Conservation (phyloP, 2,797 vertebrate species). For the Fistularia commersonii region DNA sequence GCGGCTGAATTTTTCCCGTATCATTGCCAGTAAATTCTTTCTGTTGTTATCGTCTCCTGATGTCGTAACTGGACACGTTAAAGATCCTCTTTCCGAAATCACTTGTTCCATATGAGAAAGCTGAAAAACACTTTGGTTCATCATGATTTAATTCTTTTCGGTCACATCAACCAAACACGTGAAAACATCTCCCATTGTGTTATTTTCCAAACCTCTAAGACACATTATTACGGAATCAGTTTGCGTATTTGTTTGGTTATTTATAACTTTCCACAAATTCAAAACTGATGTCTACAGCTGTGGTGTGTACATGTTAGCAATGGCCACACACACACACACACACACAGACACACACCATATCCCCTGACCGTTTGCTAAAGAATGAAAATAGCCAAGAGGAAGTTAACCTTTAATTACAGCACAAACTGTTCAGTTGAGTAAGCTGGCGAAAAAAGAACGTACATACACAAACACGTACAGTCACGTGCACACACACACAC, state of each 20-base stretch:
- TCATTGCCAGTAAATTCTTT: constrained; percentile 12
- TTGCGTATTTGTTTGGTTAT: too few relatives aligned
- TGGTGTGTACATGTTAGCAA: too few relatives aligned
- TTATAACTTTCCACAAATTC: neutral
- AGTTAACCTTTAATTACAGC: constrained; percentile 48
- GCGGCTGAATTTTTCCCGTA: neutral
- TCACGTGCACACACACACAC: too few relatives aligned
- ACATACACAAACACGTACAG: too few relatives aligned
- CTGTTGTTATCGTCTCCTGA: neutral
- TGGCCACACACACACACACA: neutral
- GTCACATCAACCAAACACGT: neutral
- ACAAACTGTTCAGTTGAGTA: too few relatives aligned
- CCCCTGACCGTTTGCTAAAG: constrained; percentile 26
- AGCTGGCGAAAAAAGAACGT: too few relatives aligned
- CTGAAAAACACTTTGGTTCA: constrained; percentile 1
- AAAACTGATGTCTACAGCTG: neutral
- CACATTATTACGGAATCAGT: too few relatives aligned
- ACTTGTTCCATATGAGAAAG: constrained; percentile 1
- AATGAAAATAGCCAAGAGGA: constrained; percentile 44
- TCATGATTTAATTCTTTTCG: neutral
- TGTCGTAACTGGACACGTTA: constrained; percentile 2
- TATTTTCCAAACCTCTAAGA: too few relatives aligned
- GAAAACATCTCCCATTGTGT: neutral
- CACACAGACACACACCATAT: constrained; percentile 16
- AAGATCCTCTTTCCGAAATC: constrained; percentile 10